phyloP scores from a whole-genome alignment of 2,888 invertebrate genomes.

The Ochropleura leucogaster region DNA sequence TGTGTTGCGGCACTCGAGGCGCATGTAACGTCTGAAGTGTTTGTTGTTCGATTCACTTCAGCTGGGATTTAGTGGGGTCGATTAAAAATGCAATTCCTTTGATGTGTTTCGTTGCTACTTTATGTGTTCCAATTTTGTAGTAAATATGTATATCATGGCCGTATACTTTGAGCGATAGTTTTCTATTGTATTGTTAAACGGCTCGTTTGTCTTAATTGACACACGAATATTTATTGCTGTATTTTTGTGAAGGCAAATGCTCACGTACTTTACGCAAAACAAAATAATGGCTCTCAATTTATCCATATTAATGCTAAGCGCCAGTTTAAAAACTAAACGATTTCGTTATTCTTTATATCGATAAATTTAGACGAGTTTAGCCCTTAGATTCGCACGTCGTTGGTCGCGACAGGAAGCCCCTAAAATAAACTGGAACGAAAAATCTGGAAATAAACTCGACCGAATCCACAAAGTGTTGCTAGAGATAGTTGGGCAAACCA shows the following conservation, averaged over 20 bases:
- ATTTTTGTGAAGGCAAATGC: not conserved
- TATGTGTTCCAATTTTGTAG: constrained; percentile 14
- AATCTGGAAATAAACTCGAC: constrained; percentile 86
- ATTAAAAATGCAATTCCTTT: constrained; percentile 46
- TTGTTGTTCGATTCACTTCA: constrained; percentile 52
- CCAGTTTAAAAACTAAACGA: not conserved
- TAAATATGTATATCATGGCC: not conserved
- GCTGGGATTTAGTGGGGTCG: constrained; percentile 15
- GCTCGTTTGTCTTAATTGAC: constrained; percentile 27
- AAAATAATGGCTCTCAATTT: not conserved
- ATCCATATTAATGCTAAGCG: not conserved
- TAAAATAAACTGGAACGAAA: constrained; percentile 88
- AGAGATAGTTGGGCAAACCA: constrained; percentile 54
- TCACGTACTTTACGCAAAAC: not conserved
- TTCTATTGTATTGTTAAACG: constrained; percentile 18
- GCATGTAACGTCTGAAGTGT: constrained; percentile 45
- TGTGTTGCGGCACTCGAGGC: constrained; percentile 33
- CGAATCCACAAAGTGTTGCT: constrained; percentile 75
- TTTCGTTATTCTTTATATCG: not conserved
- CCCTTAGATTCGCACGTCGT: constrained; percentile 89
- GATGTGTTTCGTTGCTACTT: constrained; percentile 23
- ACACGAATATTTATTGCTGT: not conserved
- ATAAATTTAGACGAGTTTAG: constrained; percentile 65
- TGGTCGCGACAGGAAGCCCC: constrained; percentile 86
- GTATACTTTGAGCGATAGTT: not conserved